Base-by-base conservation (phyloP, 1,140 invertebrate genomes). In the Tenebrio molitor region DNA sequence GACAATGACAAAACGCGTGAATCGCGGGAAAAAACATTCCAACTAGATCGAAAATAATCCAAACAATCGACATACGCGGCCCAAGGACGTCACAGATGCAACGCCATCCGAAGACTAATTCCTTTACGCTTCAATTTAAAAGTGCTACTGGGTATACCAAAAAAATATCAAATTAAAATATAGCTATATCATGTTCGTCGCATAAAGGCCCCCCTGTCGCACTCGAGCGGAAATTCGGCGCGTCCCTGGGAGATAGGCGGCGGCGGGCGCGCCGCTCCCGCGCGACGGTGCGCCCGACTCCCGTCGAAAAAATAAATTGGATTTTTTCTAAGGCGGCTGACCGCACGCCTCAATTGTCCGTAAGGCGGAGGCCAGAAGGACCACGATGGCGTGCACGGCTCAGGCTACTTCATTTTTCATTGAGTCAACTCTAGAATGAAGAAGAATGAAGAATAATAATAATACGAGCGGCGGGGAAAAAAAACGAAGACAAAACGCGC, bases 161-260 rank as follows among this genome's bases (percentile, higher is more conserved):
- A 74, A 77, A 77, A 77, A 77, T 74, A 74, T 77, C 73, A 71
- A 77, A 77, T 77, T 77, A 77, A 77, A 77, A 77, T 77, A 77
- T 74, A 72, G 67, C 73, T 65, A 42, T 73, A 74, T 77, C 75
- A 77, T 67, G 73, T 64, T 63, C 53, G 29, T 58, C 29, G 50
- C 29, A 66, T 73, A 29, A 50, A 21, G 16, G 19, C 44, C n/a
- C 42, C 69, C 17, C 58, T 4, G 50, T 71, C 8, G n/a, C 10
- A 29, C 42, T 4, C 34, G n/a, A 71, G 69, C 69, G 69, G 68
- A 25, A 71, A n/a, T 21, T 12, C 25, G 46, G 21, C 21, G 23
- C 16, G 50, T 25, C 21, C 16, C 12, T 12, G 25, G 21, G 16
- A 15, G 1, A 3, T 46, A 10, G 42, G 17, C 5, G 4, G 50